Conservation (phyloP, 2,797 vertebrate genomes). For the Periparus ater region DNA sequence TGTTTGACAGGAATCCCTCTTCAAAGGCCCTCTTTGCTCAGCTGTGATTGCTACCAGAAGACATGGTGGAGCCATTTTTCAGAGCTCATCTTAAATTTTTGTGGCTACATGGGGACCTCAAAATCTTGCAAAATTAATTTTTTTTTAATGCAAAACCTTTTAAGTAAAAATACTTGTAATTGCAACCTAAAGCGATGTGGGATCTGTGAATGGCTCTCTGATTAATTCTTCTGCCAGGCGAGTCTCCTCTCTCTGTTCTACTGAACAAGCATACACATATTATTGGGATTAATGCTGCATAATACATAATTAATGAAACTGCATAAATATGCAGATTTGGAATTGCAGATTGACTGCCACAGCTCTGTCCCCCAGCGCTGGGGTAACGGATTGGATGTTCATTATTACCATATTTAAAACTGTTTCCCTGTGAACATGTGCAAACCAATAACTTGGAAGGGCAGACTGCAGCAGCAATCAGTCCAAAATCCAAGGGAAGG, state of each 20-base stretch:
- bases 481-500: neutral
- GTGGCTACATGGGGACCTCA: constrained; percentile 33
- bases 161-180: constrained; percentile 61
- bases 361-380: constrained; percentile 44
- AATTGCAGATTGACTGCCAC: constrained; percentile 66
- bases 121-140: constrained; percentile 49
- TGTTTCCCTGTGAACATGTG: constrained; percentile 19
- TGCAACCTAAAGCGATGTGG: constrained; percentile 38
- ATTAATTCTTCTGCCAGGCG: constrained; percentile 35
- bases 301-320: constrained; percentile 71
- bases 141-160: constrained; percentile 51
- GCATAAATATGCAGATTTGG: constrained; percentile 77
- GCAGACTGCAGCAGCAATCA: neutral
- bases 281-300: constrained; percentile 58
- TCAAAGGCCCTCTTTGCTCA: constrained; percentile 6
- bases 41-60: neutral
- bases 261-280: constrained; percentile 44
- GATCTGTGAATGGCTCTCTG: constrained; percentile 38
- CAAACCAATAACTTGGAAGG: constrained; percentile 14
- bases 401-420: constrained; percentile 55
- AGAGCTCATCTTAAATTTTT: constrained; percentile 26
- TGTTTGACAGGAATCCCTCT: constrained; percentile 12
- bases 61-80: constrained; percentile 20
- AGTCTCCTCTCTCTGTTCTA: constrained; percentile 8
- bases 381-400: constrained; percentile 63